A percentile compares a stretch with the other conserved stretches of the same genome.
Conservation (phyloP, 1,140 invertebrate genomes). For the Brachionus calyciflorus region DNA sequence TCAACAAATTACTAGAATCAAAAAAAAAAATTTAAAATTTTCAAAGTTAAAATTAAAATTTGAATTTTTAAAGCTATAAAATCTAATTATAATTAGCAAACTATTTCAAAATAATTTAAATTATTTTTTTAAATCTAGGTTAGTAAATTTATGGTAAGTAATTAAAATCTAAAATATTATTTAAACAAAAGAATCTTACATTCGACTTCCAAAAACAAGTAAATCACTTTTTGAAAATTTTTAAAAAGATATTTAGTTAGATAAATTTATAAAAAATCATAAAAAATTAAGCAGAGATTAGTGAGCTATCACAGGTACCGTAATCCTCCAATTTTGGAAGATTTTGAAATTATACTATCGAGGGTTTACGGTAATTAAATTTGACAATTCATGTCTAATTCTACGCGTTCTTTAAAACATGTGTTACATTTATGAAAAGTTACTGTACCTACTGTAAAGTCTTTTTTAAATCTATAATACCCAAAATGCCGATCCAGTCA, state of each 20-base stretch:
- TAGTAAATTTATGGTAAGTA: neutral
- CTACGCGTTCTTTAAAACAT: too few relatives aligned
- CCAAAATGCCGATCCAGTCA: too few relatives aligned
- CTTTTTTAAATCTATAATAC: too few relatives aligned
- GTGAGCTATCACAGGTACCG: too few relatives aligned
- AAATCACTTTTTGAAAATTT: conserved; percentile 7
- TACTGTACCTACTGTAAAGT: too few relatives aligned
- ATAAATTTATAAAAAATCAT: neutral
- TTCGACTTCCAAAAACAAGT: conserved; percentile 12
- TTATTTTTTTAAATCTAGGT: neutral
- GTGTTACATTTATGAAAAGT: too few relatives aligned
- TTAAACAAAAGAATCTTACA: conserved; percentile 31
- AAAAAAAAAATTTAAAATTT: conserved; percentile 2
- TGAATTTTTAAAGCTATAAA: neutral
- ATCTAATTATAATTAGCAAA: too few relatives aligned
- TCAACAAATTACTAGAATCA: conserved; percentile 37
- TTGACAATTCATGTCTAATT: too few relatives aligned
- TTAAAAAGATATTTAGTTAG: too few relatives aligned
- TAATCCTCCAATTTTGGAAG: too few relatives aligned
- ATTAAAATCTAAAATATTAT: neutral
- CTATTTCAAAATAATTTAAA: neutral
- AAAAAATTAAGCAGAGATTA: neutral
- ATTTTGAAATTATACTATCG: too few relatives aligned
- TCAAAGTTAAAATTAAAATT: neutral
- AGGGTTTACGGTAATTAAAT: too few relatives aligned